Conservation (phyloP, 2,113 vertebrate genomes). For the Neodon shergylaensis region DNA sequence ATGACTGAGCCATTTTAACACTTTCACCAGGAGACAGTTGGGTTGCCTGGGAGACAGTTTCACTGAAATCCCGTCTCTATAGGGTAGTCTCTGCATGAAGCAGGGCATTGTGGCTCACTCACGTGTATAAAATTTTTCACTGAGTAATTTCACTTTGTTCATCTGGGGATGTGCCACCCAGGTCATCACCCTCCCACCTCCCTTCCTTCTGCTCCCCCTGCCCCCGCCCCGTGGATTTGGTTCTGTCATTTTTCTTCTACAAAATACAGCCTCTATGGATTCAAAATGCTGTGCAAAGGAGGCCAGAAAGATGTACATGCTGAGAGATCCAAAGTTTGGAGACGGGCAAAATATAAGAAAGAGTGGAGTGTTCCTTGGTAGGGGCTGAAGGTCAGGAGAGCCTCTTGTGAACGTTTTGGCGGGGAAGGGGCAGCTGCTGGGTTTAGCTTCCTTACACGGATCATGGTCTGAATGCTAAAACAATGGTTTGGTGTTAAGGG, state of each 20-base stretch:
- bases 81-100: background rate
- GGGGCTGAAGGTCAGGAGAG: too few species aligned
- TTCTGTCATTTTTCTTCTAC: conserved; percentile 24
- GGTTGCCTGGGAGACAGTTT: conserved; percentile 73
- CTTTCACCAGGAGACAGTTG: conserved; percentile 64
- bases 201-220: background rate
- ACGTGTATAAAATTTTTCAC: background rate
- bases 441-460: background rate
- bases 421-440: background rate
- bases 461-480: background rate
- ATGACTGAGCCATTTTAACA: conserved; percentile 63
- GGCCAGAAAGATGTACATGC: background rate
- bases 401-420: background rate
- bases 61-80: conserved; percentile 61
- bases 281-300: background rate
- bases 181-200: background rate
- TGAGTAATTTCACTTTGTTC: conserved; percentile 27
- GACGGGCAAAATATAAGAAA: background rate
- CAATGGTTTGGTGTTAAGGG: conserved; percentile 46
- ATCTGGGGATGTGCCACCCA: conserved; percentile 11
- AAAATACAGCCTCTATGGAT: background rate
- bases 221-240: background rate
- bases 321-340: background rate
- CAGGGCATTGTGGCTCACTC: background rate
- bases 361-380: background rate